Evolutionary conservation across 2,888 invertebrate species (phyloP), one percentile per base, ranked within the genome.

Genomic region (Nebria salina): DNA sequence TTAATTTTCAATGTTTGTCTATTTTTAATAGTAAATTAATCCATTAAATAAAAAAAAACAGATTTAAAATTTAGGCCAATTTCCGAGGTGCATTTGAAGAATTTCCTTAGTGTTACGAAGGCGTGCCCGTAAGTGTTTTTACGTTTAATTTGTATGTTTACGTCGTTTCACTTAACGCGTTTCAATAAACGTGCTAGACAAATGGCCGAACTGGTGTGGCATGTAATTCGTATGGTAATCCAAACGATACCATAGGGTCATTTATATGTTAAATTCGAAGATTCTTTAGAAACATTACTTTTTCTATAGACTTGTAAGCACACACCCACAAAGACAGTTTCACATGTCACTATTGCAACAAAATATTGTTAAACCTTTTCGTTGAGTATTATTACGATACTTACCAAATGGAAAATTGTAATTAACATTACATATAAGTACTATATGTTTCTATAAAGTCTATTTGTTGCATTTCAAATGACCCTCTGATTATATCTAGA

Each of bases 81-180:
- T 65, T 13, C 15, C 13, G 25, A 66, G n/a, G 66, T 7, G 25
- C 34, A 70, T 25, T 25, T 25, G 6, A 15, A 5, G 5, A 25
- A 70, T 70, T 7, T 68, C 9, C 20, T 5, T 15, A 9, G 68
- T 68, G 7, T 66, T 4, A 66, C 66, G 66, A 66, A 66, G 15
- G 15, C 25, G 66, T 66, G 66, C 15, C 13, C 25, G 15, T 13
- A 8, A 25, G 70, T 70, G 20, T 70, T 25, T 70, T 1, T 70
- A 13, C 72, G 25, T 78, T 42, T 78, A 78, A 72, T 78, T 78
- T 78, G 72, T 72, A 54, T 78, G 72, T 78, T 72, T 72, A 78
- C 72, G 72, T 65, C 20, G 26, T 72, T 72, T 72, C 77, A 72
- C 72, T 76, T 76, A 77, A 20, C 11, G 34, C 72, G 72, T 78